Percentiles rank a stretch among this genome's conserved stretches.
Conservation (phyloP, 2,797 vertebrate species). For the Nannoperca obscura region DNA sequence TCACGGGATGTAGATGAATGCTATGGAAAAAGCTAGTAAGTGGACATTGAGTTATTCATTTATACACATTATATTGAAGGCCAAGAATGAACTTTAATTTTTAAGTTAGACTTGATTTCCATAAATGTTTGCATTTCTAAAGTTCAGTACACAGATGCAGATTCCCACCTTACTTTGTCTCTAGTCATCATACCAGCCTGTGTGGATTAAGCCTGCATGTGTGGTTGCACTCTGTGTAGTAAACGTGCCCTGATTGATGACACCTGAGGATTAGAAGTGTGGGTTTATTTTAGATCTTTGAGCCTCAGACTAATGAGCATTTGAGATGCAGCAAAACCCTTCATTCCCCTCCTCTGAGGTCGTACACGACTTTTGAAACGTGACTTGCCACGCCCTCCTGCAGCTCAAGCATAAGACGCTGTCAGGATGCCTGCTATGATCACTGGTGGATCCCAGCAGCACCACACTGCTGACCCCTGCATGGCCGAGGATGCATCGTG, state of each 20-base stretch:
- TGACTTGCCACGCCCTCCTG: constrained; percentile 42
- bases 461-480: constrained; percentile 46
- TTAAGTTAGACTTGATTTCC: neutral
- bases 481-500: constrained; percentile 69
- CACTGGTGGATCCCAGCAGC: constrained; percentile 27
- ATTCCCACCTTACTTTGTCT: neutral
- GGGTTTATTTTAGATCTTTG: constrained; percentile 76
- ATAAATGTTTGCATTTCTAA: neutral
- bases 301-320: constrained; percentile 64
- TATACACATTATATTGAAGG: neutral
- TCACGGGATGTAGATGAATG: neutral
- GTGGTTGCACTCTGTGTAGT: constrained; percentile 34
- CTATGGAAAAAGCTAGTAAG: neutral
- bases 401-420: constrained; percentile 43
- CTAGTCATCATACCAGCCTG: neutral
- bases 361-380: constrained; percentile 16
- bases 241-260: constrained; percentile 58
- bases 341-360: constrained; percentile 8
- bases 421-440: constrained; percentile 18
- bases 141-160: neutral
- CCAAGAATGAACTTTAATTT: neutral
- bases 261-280: constrained; percentile 67
- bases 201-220: constrained; percentile 58
- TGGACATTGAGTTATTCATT: neutral
- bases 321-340: constrained; percentile 42